Conservation (phyloP, 2,113 vertebrate genomes). For the Sinocyclocheilus anophthalmus region DNA sequence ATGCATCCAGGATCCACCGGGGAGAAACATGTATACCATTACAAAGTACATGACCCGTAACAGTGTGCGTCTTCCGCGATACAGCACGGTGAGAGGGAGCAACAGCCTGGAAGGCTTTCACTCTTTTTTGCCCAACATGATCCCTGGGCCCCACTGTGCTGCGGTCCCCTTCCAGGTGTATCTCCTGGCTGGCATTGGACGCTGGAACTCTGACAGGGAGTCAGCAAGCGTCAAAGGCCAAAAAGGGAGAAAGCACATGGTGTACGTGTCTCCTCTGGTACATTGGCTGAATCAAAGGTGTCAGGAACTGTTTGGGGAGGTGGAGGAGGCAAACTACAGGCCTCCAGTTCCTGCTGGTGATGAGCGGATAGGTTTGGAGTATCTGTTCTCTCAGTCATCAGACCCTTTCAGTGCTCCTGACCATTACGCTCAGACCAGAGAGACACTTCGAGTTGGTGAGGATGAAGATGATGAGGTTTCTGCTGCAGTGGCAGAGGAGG, state of each 20-base stretch:
- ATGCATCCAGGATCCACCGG: background rate
- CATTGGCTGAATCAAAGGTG: background rate
- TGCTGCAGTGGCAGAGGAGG: background rate
- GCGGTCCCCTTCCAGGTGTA: background rate
- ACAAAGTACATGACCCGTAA: background rate
- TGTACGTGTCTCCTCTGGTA: background rate
- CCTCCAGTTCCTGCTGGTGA: background rate
- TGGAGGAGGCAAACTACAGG: slow-evolving; percentile 1
- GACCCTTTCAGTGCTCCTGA: background rate
- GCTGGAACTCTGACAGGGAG: background rate
- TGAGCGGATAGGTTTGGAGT: background rate
- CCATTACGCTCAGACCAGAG: background rate
- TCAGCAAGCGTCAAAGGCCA: background rate
- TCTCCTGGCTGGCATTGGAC: background rate
- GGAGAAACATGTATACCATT: slow-evolving; percentile 11
- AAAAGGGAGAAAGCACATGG: background rate
- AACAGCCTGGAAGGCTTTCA: background rate
- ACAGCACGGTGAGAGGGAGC: background rate
- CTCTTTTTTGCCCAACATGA: background rate
- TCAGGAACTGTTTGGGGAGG: background rate
- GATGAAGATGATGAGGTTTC: background rate
- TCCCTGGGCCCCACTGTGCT: background rate
- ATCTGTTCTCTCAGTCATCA: background rate
- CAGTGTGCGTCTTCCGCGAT: background rate
- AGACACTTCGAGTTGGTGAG: background rate